Conservation (phyloP, 2,888 invertebrate species). For the Candidula unifasciata region DNA sequence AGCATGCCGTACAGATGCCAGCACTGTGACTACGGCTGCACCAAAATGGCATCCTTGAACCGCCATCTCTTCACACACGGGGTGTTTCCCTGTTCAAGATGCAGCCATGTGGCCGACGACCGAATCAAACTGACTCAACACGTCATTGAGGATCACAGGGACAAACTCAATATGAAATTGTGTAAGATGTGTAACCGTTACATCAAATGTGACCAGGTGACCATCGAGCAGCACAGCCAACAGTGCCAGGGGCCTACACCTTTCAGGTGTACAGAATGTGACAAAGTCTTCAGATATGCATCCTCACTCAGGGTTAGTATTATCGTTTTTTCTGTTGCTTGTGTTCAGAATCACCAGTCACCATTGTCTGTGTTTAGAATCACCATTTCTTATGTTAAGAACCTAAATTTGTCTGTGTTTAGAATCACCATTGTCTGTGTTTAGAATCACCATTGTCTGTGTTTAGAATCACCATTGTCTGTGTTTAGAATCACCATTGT, state of each 20-base stretch:
- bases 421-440: too few species aligned
- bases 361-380: too few species aligned
- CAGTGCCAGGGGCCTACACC: slow-evolving; percentile 73
- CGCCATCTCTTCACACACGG: slow-evolving; percentile 74
- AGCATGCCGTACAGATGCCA: slow-evolving; percentile 54
- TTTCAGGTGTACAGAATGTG: slow-evolving; percentile 73
- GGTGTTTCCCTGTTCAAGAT: slow-evolving; percentile 72
- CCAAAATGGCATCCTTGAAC: slow-evolving; percentile 73
- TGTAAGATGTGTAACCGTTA: slow-evolving; percentile 74
- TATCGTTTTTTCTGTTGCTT: background rate
- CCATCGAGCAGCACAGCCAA: slow-evolving; percentile 72
- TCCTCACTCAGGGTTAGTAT: slow-evolving; percentile 65
- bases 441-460: too few species aligned
- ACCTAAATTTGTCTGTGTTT: too few species aligned
- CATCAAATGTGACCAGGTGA: slow-evolving; percentile 67
- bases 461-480: too few species aligned
- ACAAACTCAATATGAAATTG: slow-evolving; percentile 72
- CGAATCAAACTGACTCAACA: slow-evolving; percentile 70
- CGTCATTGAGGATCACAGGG: slow-evolving; percentile 68
- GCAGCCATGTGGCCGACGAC: slow-evolving; percentile 67
- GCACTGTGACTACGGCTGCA: slow-evolving; percentile 59
- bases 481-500: too few species aligned
- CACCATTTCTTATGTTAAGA: background rate
- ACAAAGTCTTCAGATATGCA: slow-evolving; percentile 75
- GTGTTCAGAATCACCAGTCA: background rate